Percentiles rank a stretch among this genome's conserved stretches.
These are phyloP conservation scores for Amphipoea lucens DNA, from an alignment of 2,888 invertebrate species.

Conservation along the genomic window DNA sequence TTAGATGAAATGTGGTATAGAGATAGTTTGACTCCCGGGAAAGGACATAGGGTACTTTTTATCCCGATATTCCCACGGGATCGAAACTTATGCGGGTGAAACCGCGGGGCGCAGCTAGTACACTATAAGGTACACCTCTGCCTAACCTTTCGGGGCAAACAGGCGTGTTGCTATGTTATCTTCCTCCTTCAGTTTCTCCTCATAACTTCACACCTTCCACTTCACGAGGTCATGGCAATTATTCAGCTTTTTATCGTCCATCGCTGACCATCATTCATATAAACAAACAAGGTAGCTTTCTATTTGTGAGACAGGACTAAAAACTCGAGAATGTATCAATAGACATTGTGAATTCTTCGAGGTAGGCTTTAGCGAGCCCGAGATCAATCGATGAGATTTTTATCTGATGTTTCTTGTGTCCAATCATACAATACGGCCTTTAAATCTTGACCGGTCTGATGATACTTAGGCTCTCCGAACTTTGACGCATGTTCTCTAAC, in stretches of 20 bases:
- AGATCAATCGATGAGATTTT: constrained; percentile 3
- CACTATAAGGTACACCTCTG: neutral
- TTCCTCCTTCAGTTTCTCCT: neutral
- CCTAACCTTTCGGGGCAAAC: neutral
- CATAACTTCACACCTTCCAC: constrained; percentile 2
- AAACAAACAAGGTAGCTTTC: neutral
- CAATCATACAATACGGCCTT: neutral
- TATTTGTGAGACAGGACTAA: constrained; percentile 25
- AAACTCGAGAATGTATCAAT: constrained; percentile 48
- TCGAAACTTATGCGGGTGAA: no score
- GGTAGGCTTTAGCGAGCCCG: constrained; percentile 1
- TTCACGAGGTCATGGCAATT: neutral
- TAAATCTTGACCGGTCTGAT: neutral
- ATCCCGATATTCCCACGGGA: no score
- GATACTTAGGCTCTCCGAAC: neutral
- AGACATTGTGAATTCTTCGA: constrained; percentile 6
- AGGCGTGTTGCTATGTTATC: neutral
- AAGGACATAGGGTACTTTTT: no score
- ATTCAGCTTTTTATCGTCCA: constrained; percentile 5
- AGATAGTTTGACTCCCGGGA: no score
- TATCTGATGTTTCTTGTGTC: constrained; percentile 10
- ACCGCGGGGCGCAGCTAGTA: no score
- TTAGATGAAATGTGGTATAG: no score
- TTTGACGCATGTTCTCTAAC: neutral
- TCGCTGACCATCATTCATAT: neutral